Percentiles rank a stretch among this genome's conserved stretches.
These are phyloP conservation scores for Onychomys arenicola DNA, from an alignment of 2,797 vertebrate species.

Conservation along the genomic window DNA sequence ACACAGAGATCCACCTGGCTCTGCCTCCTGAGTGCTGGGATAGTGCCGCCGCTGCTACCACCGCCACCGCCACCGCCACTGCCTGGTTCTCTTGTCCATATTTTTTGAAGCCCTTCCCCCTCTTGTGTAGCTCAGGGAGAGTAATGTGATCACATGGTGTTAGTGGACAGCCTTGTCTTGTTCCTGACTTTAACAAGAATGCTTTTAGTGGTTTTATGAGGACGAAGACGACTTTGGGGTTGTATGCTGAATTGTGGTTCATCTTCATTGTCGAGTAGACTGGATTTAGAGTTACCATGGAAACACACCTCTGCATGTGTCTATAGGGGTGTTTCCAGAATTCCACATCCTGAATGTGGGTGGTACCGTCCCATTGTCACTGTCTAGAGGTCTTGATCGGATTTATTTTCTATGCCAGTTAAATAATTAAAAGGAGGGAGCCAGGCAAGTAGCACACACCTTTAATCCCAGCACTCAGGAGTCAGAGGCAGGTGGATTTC, in stretches of 20 bases:
- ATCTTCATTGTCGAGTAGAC: not conserved
- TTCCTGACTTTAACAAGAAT: not conserved
- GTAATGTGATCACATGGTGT: not conserved
- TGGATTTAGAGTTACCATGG: not conserved
- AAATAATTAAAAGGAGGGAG: no score
- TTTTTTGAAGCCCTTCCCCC: not conserved
- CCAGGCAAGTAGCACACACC: no score
- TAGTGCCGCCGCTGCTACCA: no score
- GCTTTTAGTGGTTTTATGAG: not conserved
- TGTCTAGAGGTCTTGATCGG: not conserved
- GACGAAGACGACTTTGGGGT: not conserved
- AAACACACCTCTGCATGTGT: not conserved
- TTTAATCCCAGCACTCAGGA: no score
- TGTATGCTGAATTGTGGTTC: constrained; percentile 1
- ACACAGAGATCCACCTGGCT: no score
- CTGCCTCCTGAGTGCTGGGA: no score
- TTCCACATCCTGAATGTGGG: not conserved
- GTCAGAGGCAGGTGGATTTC: no score
- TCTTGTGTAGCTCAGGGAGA: not conserved
- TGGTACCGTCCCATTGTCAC: not conserved
- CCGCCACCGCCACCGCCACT: no score
- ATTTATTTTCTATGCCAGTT: not conserved
- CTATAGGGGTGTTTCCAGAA: not conserved
- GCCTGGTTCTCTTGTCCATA: not conserved
- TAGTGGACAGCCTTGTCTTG: not conserved